phyloP scores from a whole-genome alignment of 2,113 vertebrate genomes.

The Anseranas semipalmata region DNA sequence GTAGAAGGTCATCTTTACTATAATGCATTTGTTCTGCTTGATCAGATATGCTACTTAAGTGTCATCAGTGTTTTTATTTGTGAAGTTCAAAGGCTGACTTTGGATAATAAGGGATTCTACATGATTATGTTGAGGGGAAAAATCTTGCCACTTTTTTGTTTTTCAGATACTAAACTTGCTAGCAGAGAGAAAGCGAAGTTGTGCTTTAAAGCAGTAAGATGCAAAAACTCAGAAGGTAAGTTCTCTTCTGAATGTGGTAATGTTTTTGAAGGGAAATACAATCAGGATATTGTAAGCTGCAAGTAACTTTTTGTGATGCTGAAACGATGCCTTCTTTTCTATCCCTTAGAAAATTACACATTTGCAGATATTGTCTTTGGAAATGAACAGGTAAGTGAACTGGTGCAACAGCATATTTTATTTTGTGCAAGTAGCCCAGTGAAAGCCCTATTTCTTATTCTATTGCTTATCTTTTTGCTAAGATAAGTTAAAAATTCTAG shows the following conservation, averaged over 20 bases:
- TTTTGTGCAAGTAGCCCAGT: neutral
- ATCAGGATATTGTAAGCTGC: neutral
- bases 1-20: neutral
- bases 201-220: constrained; percentile 90
- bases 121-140: neutral
- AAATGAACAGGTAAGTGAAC: constrained; percentile 87
- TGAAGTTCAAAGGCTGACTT: neutral
- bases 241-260: neutral
- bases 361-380: constrained; percentile 95
- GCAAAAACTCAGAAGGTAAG: constrained; percentile 85
- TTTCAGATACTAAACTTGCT: constrained; percentile 89
- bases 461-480: neutral
- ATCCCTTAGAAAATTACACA: constrained; percentile 80
- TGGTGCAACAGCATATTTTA: neutral
- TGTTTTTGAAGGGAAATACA: neutral
- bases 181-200: constrained; percentile 92
- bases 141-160: neutral
- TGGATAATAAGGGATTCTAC: neutral
- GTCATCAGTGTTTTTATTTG: neutral
- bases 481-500: neutral
- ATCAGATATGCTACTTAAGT: neutral
- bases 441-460: neutral
- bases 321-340: constrained; percentile 27
- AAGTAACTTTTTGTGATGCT: neutral
- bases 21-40: neutral